A percentile compares a stretch with the other conserved stretches of the same genome.
phyloP scores from a whole-genome alignment of 2,888 invertebrate species.

The Drosophila ustulata region DNA sequence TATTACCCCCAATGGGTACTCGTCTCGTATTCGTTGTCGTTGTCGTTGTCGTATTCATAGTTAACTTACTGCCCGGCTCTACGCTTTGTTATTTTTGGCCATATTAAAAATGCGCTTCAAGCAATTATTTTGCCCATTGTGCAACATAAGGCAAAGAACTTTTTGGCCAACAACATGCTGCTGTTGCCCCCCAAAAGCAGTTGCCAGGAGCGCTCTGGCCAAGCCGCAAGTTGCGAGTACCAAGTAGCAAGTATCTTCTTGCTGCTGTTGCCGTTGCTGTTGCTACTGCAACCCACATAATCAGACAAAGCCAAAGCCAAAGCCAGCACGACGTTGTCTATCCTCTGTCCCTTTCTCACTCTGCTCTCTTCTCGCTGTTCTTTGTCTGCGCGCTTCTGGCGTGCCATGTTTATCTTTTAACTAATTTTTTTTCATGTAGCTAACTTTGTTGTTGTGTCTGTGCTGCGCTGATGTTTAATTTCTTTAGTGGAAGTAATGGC shows the following conservation, averaged over 20 bases:
- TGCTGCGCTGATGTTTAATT: conserved; percentile 64
- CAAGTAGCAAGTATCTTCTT: conserved; percentile 73
- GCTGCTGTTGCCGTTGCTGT: conserved; percentile 56
- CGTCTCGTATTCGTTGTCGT: neutral
- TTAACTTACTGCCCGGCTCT: conserved; percentile 18
- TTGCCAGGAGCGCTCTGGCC: conserved; percentile 30
- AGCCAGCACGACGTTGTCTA: conserved; percentile 52
- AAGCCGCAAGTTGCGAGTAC: conserved; percentile 45
- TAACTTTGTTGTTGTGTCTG: conserved; percentile 67
- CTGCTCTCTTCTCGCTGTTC: conserved; percentile 10
- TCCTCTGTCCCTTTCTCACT: neutral
- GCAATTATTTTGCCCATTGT: conserved; percentile 76
- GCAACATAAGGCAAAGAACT: conserved; percentile 53
- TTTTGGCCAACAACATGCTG: conserved; percentile 38
- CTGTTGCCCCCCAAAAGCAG: conserved; percentile 34
- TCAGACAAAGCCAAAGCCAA: conserved; percentile 71
- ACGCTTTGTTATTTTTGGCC: conserved; percentile 61
- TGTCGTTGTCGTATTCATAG: conserved; percentile 15
- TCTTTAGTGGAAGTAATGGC: conserved; percentile 76
- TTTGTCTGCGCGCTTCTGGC: conserved; percentile 71
- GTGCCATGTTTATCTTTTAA: conserved; percentile 80
- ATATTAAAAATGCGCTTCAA: conserved; percentile 77
- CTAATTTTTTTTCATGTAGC: conserved; percentile 79
- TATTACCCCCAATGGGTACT: conserved; percentile 28
- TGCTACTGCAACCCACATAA: conserved; percentile 68